phyloP scores from a whole-genome alignment of 2,888 invertebrate species.

The Pandemis cinnamomeana region DNA sequence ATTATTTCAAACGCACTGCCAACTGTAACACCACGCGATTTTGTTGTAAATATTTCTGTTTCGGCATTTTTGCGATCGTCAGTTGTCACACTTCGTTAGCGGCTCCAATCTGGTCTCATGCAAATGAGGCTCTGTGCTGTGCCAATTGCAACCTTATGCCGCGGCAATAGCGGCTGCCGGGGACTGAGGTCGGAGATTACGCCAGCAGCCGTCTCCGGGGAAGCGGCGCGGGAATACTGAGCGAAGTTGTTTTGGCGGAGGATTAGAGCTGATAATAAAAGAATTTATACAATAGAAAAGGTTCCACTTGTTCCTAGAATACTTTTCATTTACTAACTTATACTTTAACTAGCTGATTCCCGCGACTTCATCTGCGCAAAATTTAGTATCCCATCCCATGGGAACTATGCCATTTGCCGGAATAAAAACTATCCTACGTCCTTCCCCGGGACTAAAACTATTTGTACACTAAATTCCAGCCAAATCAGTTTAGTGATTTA shows the following conservation, averaged over 20 bases:
- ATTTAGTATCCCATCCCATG: too few relatives aligned
- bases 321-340: too few relatives aligned
- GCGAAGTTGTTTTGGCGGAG: neutral
- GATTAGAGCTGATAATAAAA: neutral
- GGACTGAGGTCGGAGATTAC: neutral
- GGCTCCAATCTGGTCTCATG: slow-evolving; percentile 11
- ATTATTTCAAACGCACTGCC: neutral
- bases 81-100: slow-evolving; percentile 13
- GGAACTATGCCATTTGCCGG: too few relatives aligned
- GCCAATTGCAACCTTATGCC: neutral
- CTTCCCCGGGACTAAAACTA: too few relatives aligned
- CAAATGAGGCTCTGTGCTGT: slow-evolving; percentile 2
- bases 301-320: neutral
- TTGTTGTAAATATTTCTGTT: neutral
- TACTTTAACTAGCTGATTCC: too few relatives aligned
- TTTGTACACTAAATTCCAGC: too few relatives aligned
- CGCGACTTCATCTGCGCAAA: too few relatives aligned
- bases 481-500: too few relatives aligned
- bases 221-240: neutral
- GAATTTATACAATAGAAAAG: neutral
- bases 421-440: too few relatives aligned
- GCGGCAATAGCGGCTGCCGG: neutral
- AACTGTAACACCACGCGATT: neutral
- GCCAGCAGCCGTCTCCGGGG: neutral
- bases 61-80: slow-evolving; percentile 7